Evolutionary conservation across 2,113 vertebrate species (phyloP).

Genomic region (Thamnaconus septentrionalis): DNA sequence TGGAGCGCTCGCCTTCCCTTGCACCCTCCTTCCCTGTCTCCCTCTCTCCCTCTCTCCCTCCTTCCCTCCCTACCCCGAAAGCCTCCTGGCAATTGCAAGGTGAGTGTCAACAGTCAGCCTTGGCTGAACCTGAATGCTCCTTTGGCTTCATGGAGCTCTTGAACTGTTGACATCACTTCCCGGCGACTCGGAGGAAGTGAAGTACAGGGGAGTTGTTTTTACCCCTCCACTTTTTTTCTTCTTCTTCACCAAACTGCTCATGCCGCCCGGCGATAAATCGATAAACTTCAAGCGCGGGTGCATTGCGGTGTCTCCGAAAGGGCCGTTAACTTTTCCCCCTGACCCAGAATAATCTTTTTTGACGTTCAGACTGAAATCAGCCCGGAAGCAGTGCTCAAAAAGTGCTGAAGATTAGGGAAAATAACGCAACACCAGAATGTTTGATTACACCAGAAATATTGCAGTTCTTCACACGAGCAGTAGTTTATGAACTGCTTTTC

Average conservation of each 20-base stretch:
- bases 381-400: too few relatives aligned
- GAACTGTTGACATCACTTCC: slow-evolving; percentile 45
- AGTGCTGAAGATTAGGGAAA: too few relatives aligned
- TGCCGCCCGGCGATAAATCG: slow-evolving; percentile 27
- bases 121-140: slow-evolving; percentile 45
- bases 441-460: too few relatives aligned
- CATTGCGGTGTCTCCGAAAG: slow-evolving; percentile 11
- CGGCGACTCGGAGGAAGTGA: slow-evolving; percentile 14
- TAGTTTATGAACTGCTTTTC: too few relatives aligned
- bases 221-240: slow-evolving; percentile 12
- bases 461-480: too few relatives aligned
- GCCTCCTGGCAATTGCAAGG: slow-evolving; percentile 58
- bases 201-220: slow-evolving; percentile 3
- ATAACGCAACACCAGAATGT: too few relatives aligned
- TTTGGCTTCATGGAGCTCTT: slow-evolving; percentile 50
- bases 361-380: too few relatives aligned
- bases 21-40: too few relatives aligned
- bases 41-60: too few relatives aligned
- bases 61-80: not conserved
- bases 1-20: slow-evolving; percentile 45
- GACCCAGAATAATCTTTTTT: not conserved
- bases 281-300: slow-evolving; percentile 32
- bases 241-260: not conserved
- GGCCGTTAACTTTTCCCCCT: slow-evolving; percentile 9
- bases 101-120: slow-evolving; percentile 63